Conservation (phyloP, 2,888 invertebrate genomes). For the Cyaniris semiargus region DNA sequence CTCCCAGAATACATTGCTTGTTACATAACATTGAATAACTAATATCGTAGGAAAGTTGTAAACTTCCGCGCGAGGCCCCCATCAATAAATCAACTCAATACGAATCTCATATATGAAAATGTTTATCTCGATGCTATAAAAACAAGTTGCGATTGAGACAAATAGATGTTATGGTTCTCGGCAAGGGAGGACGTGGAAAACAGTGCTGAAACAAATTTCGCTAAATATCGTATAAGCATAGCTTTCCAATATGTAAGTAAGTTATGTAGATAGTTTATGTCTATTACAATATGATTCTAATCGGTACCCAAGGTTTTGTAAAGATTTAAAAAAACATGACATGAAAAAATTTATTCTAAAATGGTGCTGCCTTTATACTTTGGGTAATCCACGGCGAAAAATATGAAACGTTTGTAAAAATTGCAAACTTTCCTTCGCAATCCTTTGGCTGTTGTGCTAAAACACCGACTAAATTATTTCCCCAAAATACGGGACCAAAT, state of each 20-base stretch:
- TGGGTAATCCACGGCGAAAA: conserved; percentile 49
- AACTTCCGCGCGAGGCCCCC: neutral
- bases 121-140: conserved; percentile 30
- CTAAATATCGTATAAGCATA: neutral
- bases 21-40: neutral
- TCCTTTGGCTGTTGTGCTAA: conserved; percentile 57
- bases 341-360: conserved; percentile 38
- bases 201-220: neutral
- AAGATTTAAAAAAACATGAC: neutral
- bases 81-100: conserved; percentile 28
- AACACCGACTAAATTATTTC: conserved; percentile 60
- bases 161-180: conserved; percentile 20
- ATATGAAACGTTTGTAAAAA: conserved; percentile 52
- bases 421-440: conserved; percentile 52
- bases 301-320: too few relatives aligned
- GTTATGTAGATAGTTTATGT: too few relatives aligned
- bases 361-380: conserved; percentile 42
- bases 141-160: conserved; percentile 30
- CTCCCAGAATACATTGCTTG: neutral
- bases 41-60: neutral
- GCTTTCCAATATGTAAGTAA: neutral
- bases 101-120: conserved; percentile 23
- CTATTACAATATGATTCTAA: too few relatives aligned
- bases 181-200: neutral
- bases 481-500: conserved; percentile 62